A percentile compares a stretch with the other conserved stretches of the same genome.
Evolutionary conservation across 2,797 vertebrate species (phyloP).

Genomic region (Sphaeramia orbicularis): DNA sequence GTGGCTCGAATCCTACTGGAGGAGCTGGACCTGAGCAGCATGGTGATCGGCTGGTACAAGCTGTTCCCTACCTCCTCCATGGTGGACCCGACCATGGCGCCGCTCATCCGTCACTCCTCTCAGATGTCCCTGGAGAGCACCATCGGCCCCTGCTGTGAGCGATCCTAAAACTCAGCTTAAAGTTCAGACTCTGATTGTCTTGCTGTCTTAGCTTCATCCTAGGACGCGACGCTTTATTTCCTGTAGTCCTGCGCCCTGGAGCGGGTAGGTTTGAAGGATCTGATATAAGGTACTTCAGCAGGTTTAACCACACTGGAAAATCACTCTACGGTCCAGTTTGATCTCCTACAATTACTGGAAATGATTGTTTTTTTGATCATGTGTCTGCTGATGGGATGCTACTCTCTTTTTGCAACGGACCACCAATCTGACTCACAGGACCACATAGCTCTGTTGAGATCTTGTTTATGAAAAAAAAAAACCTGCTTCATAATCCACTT

Average conservation of each 20-base stretch:
- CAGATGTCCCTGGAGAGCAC: constrained; percentile 99
- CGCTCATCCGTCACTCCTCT: constrained; percentile 97
- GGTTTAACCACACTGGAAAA: constrained; percentile 19
- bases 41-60: constrained; percentile 99
- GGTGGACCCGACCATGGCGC: constrained; percentile 96
- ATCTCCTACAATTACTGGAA: constrained; percentile 33
- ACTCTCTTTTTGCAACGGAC: constrained; percentile 51
- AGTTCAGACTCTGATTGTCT: constrained; percentile 25
- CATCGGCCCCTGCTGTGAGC: constrained; percentile 95
- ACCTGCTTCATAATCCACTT: constrained; percentile 58
- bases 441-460: constrained; percentile 40
- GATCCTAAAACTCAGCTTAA: constrained; percentile 86
- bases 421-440: constrained; percentile 35
- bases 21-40: constrained; percentile 96
- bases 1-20: constrained; percentile 97
- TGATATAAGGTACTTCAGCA: constrained; percentile 23
- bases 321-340: constrained; percentile 17
- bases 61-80: constrained; percentile 99
- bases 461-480: constrained; percentile 52
- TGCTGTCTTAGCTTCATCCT: constrained; percentile 25
- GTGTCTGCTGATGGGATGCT: constrained; percentile 41
- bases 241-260: constrained; percentile 21
- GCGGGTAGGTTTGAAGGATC: constrained; percentile 32
- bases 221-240: constrained; percentile 25
- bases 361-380: constrained; percentile 45